A percentile compares a stretch with the other conserved stretches of the same genome.
These are phyloP conservation scores for Pheosia tremula DNA, from an alignment of 2,888 invertebrate species.

Conservation along the genomic window DNA sequence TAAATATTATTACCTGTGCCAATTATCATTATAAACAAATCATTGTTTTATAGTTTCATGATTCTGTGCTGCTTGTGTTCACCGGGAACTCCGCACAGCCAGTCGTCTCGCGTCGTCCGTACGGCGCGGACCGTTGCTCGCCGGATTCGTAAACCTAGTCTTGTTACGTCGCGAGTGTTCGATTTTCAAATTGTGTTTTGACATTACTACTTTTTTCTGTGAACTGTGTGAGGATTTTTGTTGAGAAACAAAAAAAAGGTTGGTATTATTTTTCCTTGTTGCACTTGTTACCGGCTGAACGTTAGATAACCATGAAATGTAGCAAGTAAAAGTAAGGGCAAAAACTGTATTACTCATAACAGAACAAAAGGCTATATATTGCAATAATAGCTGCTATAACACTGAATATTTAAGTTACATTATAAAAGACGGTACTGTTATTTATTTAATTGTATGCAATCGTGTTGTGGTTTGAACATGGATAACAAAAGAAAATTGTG, in stretches of 20 bases:
- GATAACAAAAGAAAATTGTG: not conserved
- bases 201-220: constrained; percentile 57
- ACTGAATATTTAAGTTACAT: not conserved
- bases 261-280: constrained; percentile 40
- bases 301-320: constrained; percentile 17
- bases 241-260: constrained; percentile 51
- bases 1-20: constrained; percentile 33
- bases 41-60: constrained; percentile 39
- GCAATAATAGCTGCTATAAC: constrained; percentile 11
- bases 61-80: constrained; percentile 18
- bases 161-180: constrained; percentile 66
- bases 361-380: constrained; percentile 17
- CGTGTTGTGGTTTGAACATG: not conserved
- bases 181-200: constrained; percentile 60
- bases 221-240: constrained; percentile 70
- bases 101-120: constrained; percentile 65
- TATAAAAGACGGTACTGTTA: not conserved
- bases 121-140: constrained; percentile 60
- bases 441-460: not conserved
- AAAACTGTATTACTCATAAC: constrained; percentile 9
- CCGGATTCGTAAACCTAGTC: constrained; percentile 24
- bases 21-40: constrained; percentile 42
- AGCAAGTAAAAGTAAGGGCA: constrained; percentile 13
- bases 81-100: constrained; percentile 45
- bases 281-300: not conserved